These are phyloP conservation scores for Saguinus midas DNA, from an alignment of 2,113 vertebrate genomes.

Conservation along the genomic window DNA sequence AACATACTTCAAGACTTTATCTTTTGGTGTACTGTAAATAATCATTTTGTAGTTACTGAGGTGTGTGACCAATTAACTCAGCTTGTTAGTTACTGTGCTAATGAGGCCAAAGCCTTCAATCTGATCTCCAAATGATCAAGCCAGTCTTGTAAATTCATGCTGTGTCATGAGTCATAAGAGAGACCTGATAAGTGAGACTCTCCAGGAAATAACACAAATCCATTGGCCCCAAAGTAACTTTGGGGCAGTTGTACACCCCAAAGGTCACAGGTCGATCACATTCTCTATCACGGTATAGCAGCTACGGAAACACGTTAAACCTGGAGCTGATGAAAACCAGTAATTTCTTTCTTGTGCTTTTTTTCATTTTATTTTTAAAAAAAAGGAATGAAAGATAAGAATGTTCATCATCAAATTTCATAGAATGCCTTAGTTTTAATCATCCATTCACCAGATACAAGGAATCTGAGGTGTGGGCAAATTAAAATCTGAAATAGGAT, in stretches of 20 bases:
- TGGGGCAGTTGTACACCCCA: not conserved
- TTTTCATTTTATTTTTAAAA: not conserved
- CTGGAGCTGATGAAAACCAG: not conserved
- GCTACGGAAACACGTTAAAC: not conserved
- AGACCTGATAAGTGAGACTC: not conserved
- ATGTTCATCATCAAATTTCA: not conserved
- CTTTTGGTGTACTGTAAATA: not conserved
- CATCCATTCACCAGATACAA: not conserved
- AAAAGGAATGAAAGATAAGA: not conserved
- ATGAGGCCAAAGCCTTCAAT: not conserved
- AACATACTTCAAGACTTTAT: not conserved
- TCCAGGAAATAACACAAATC: not conserved
- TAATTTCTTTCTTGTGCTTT: not conserved
- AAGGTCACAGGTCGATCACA: not conserved
- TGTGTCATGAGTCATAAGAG: slow-evolving; percentile 15
- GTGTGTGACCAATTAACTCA: slow-evolving; percentile 18
- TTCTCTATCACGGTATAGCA: not conserved
- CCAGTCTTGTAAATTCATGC: slow-evolving; percentile 27
- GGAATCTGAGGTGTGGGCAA: not conserved
- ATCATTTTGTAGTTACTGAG: not conserved
- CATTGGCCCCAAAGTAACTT: not conserved
- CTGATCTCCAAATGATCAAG: not conserved
- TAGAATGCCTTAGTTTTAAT: slow-evolving; percentile 13
- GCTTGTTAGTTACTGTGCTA: not conserved
- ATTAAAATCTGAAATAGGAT: too few species aligned